Conservation (phyloP, 37 sponge, comb jelly and placozoan genomes). For the Dysidea cf. avara region DNA sequence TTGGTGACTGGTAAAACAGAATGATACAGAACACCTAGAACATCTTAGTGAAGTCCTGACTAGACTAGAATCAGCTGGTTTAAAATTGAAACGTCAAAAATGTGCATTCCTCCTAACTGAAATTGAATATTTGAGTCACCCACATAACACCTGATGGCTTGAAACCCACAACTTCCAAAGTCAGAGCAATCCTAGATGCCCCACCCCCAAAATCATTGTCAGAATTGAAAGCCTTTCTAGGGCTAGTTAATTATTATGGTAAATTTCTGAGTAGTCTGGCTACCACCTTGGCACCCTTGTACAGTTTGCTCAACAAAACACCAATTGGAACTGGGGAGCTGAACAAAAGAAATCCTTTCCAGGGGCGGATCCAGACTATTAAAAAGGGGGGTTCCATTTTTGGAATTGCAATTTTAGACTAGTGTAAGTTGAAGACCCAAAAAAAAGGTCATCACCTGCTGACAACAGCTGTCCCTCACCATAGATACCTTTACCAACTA, state of each 20-base stretch:
- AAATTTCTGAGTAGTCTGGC: too few species aligned
- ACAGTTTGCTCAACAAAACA: too few species aligned
- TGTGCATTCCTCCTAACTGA: constrained; percentile 2
- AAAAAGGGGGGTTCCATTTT: too few species aligned
- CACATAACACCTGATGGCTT: constrained; percentile 22
- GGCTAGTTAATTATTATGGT: constrained; percentile 41
- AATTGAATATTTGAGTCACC: constrained; percentile 26
- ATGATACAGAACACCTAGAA: constrained; percentile 14
- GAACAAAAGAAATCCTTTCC: too few species aligned
- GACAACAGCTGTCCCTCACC: too few species aligned
- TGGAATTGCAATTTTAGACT: too few species aligned
- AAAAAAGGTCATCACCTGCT: too few species aligned
- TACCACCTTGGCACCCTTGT: too few species aligned
- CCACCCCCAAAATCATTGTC: constrained; percentile 17
- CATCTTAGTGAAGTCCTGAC: constrained; percentile 2
- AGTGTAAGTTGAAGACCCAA: too few species aligned
- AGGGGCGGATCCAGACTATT: too few species aligned
- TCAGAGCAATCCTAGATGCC: constrained; percentile 9
- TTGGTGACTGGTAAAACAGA: not conserved
- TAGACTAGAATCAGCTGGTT: constrained; percentile 2
- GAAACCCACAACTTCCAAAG: constrained; percentile 9
- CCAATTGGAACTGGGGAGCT: too few species aligned
- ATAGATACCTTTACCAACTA: too few species aligned
- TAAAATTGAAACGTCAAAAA: constrained; percentile 10
- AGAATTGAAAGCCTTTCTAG: constrained; percentile 32